phyloP scores from a whole-genome alignment of 2,797 vertebrate genomes.

The Paedocypris micromegethes region DNA sequence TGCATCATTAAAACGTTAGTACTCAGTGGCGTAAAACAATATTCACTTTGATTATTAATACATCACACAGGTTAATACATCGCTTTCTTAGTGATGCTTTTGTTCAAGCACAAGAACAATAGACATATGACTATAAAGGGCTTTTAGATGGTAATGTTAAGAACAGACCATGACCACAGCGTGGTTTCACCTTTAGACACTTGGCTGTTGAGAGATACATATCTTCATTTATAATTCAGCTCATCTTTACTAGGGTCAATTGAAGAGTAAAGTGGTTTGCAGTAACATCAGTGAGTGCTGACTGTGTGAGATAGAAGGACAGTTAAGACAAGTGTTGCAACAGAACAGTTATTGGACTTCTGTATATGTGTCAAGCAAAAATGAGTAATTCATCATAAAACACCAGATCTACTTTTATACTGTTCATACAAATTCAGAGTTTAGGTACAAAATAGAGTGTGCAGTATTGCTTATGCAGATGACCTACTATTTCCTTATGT shows the following conservation, averaged over 20 bases:
- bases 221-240: conserved; percentile 74
- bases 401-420: conserved; percentile 5
- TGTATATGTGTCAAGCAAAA: conserved; percentile 2
- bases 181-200: conserved; percentile 71
- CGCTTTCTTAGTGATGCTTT: conserved; percentile 57
- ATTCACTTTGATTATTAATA: too few relatives aligned
- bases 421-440: too few relatives aligned
- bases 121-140: conserved; percentile 55
- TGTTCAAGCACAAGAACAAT: conserved; percentile 56
- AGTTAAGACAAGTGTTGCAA: conserved; percentile 22
- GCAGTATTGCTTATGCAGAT: too few relatives aligned
- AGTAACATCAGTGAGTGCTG: conserved; percentile 26
- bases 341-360: conserved; percentile 18
- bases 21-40: too few relatives aligned
- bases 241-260: conserved; percentile 74
- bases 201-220: conserved; percentile 67
- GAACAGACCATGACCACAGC: conserved; percentile 51
- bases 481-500: too few relatives aligned
- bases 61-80: conserved; percentile 56
- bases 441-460: too few relatives aligned
- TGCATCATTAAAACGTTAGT: too few relatives aligned
- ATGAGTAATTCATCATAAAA: conserved; percentile 15
- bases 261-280: conserved; percentile 58
- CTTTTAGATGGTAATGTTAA: conserved; percentile 29
- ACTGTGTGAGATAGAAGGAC: conserved; percentile 17